Evolutionary conservation across 2,797 vertebrate genomes (phyloP), one percentile per base, ranked within the genome.

Genomic region (Danio albolineatus): DNA sequence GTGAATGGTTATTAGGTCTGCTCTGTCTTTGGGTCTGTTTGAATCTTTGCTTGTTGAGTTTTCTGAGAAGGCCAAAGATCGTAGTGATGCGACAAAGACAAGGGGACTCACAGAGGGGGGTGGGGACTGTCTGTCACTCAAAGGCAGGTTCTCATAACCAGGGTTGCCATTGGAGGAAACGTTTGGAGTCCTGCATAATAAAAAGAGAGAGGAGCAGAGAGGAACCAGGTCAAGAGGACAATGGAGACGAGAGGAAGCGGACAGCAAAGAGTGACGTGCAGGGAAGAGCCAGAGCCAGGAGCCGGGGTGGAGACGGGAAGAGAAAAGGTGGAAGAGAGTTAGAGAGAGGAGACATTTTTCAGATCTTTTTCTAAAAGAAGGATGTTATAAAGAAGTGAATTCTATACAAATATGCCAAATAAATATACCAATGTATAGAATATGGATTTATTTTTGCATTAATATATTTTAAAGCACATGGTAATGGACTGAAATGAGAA

Each of bases 91-190:
- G 89, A 94, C 90, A 91, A 90, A 89, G 84, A 94, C 93, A 93
- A 89, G 93, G 91, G 91, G 91, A 95, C 94, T 95, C 94, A 95
- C 94, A 93, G 95, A 95, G 89, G 94, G 95, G 92, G 94, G 95
- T 90, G 94, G 94, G 94, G 91, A 93, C 93, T 95, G 95, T 92
- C 94, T 93, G 88, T 95, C 93, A 91, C 92, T 93, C 87, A 94
- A 88, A 90, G 95, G 92, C 86, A 96, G 92, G 90, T 94, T 96
- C 94, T 97, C 96, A 97, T 95, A 97, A 95, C 93, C 96, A 97
- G 88, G 96, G 96, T 95, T 97, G 96, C 96, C 96, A 97, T 95
- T 97, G 96, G 91, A 97, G 95, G 90, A 97, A 97, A 92, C 95
- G 96, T 95, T 97, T 97, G 93, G 96, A 97, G 94, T 97, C 96